phyloP scores from a whole-genome alignment of 2,888 invertebrate species.

The Bellardia bayeri region DNA sequence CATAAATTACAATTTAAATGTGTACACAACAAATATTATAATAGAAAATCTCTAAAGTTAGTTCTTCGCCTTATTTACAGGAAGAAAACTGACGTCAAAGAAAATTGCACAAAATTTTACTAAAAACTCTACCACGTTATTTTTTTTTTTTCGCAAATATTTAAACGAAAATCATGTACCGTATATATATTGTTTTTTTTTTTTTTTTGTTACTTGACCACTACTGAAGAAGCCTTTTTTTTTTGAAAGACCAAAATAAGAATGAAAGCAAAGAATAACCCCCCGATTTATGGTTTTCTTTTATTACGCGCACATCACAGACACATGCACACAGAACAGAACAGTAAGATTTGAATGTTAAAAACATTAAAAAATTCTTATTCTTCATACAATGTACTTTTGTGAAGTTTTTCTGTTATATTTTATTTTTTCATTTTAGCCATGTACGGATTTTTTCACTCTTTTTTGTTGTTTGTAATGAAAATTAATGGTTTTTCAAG shows the following conservation, averaged over 20 bases:
- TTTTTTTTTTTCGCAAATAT: slow-evolving; percentile 30
- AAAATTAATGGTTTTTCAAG: slow-evolving; percentile 73
- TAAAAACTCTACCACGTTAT: not conserved
- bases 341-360: slow-evolving; percentile 15
- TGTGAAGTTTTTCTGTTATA: slow-evolving; percentile 5
- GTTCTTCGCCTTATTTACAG: slow-evolving; percentile 10
- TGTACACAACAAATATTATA: slow-evolving; percentile 30
- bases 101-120: slow-evolving; percentile 2
- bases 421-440: not conserved
- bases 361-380: slow-evolving; percentile 11
- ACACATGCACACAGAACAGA: not conserved
- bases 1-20: slow-evolving; percentile 56
- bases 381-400: slow-evolving; percentile 2
- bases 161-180: slow-evolving; percentile 14
- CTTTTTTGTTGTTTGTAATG: slow-evolving; percentile 61
- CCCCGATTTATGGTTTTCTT: not conserved
- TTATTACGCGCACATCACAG: not conserved
- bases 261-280: slow-evolving; percentile 7
- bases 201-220: slow-evolving; percentile 28
- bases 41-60: slow-evolving; percentile 26
- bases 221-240: slow-evolving; percentile 9
- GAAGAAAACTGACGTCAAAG: slow-evolving; percentile 12
- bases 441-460: slow-evolving; percentile 17
- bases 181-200: slow-evolving; percentile 1
- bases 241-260: not conserved